phyloP scores from a whole-genome alignment of 2,797 vertebrate genomes.

The Liparis tanakae region DNA sequence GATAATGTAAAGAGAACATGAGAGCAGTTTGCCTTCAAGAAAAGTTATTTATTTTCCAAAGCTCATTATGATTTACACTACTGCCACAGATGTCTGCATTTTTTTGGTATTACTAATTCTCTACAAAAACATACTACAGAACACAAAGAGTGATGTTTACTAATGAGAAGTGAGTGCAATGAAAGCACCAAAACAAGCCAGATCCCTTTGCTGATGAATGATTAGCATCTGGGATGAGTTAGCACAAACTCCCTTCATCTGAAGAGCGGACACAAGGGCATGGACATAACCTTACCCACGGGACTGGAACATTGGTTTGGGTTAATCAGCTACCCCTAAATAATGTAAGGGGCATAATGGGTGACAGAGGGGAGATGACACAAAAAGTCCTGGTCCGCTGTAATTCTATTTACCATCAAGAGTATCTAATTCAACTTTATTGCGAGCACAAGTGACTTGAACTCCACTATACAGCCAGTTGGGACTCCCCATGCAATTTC shows the following conservation, averaged over 20 bases:
- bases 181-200: constrained; percentile 34
- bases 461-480: neutral
- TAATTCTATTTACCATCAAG: constrained; percentile 5
- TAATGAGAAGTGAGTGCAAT: constrained; percentile 11
- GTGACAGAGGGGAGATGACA: neutral
- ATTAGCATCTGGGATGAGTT: constrained; percentile 56
- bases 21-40: constrained; percentile 28
- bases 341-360: constrained; percentile 9
- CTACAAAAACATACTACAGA: constrained; percentile 8
- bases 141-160: constrained; percentile 18
- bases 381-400: neutral
- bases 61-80: neutral
- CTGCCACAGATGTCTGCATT: neutral
- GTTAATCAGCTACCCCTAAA: constrained; percentile 71
- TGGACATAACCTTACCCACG: constrained; percentile 51
- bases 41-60: constrained; percentile 14
- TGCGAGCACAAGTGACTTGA: constrained; percentile 1
- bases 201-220: constrained; percentile 59
- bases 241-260: constrained; percentile 30
- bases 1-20: constrained; percentile 16
- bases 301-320: constrained; percentile 68
- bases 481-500: neutral
- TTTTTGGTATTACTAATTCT: neutral
- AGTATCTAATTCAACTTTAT: neutral
- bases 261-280: constrained; percentile 42